Evolutionary conservation across 2,113 vertebrate species (phyloP).

Genomic region (Protobothrops mucrosquamatus): DNA sequence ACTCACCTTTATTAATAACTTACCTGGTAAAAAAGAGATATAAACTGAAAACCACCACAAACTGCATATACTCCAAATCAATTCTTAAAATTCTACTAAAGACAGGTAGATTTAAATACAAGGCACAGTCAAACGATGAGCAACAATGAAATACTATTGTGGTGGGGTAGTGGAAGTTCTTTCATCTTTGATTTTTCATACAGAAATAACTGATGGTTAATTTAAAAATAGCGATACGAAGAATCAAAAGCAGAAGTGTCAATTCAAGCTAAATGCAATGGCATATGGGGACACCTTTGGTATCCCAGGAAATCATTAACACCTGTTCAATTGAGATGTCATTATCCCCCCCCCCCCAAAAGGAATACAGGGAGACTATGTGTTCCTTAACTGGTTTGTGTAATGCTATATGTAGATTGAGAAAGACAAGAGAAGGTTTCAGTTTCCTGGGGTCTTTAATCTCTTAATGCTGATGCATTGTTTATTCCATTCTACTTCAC

Average conservation of each 20-base stretch:
- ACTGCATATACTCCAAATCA: neutral
- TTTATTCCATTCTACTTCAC: neutral
- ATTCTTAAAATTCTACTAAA: neutral
- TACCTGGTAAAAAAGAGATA: neutral
- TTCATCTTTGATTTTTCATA: neutral
- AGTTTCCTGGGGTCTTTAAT: conserved; percentile 4
- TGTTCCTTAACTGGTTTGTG: neutral
- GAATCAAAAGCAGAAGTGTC: neutral
- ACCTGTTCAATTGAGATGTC: neutral
- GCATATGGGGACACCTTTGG: neutral
- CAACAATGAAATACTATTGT: neutral
- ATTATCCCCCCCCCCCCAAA: neutral
- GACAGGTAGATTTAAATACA: neutral
- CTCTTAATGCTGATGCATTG: conserved; percentile 18
- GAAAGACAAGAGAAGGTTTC: neutral
- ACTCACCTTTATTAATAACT: neutral
- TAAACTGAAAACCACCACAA: neutral
- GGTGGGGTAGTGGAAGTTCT: neutral
- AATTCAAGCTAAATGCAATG: neutral
- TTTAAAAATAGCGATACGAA: neutral
- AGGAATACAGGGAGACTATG: neutral
- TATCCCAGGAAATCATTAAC: neutral
- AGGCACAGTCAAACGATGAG: neutral
- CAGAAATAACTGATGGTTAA: conserved; percentile 10
- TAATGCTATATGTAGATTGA: neutral